Evolutionary conservation across 2,888 invertebrate species (phyloP).

Genomic region (Digitonthophagus gazella): DNA sequence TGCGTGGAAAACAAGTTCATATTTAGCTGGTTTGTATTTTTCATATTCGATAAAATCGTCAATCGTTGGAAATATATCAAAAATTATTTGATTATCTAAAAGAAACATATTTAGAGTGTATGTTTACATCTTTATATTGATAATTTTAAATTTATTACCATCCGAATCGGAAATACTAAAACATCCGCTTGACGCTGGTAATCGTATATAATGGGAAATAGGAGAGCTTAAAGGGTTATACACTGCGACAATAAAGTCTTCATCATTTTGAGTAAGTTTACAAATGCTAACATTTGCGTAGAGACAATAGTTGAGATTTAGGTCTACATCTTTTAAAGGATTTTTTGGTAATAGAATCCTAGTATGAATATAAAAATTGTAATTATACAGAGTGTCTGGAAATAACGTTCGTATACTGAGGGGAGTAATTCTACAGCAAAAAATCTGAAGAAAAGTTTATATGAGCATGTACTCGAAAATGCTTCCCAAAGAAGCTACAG

Average conservation of each 20-base stretch:
- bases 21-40: constrained; percentile 33
- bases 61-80: constrained; percentile 33
- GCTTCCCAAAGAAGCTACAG: no score
- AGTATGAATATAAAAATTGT: background rate
- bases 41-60: constrained; percentile 29
- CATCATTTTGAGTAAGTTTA: constrained; percentile 52
- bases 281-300: constrained; percentile 64
- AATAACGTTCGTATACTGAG: no score
- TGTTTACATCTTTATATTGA: background rate
- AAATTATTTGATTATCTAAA: constrained; percentile 47
- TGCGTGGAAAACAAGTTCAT: constrained; percentile 71
- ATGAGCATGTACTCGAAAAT: no score
- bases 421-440: no score
- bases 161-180: constrained; percentile 52
- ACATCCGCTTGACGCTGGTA: constrained; percentile 58
- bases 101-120: constrained; percentile 5
- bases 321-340: constrained; percentile 20
- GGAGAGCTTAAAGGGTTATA: constrained; percentile 71
- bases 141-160: constrained; percentile 22
- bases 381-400: no score
- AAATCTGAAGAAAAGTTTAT: no score
- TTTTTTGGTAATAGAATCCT: constrained; percentile 25
- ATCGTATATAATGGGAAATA: constrained; percentile 57
- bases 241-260: constrained; percentile 54
- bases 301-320: constrained; percentile 54